Evolutionary conservation across 2,113 vertebrate species (phyloP).

Genomic region (Oryzias woworae): DNA sequence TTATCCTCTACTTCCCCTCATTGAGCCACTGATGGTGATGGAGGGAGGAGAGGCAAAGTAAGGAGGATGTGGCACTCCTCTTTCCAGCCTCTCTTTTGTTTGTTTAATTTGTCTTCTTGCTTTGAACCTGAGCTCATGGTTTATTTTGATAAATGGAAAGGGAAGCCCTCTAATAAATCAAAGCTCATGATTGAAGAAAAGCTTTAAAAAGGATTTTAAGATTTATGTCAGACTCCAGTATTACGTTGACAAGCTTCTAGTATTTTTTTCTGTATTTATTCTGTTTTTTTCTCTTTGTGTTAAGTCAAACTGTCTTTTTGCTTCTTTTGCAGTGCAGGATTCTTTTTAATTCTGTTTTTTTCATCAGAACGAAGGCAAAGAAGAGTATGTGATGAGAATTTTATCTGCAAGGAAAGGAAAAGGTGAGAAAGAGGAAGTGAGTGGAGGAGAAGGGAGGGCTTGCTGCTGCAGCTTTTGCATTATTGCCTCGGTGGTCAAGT

Average conservation of each 20-base stretch:
- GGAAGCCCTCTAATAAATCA: slow-evolving; percentile 73
- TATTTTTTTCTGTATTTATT: slow-evolving; percentile 47
- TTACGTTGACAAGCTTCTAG: slow-evolving; percentile 62
- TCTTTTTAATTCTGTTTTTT: slow-evolving; percentile 4
- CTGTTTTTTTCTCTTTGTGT: slow-evolving; percentile 1
- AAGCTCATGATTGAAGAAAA: slow-evolving; percentile 70
- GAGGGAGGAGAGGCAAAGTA: slow-evolving; percentile 20
- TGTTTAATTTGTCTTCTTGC: slow-evolving; percentile 55
- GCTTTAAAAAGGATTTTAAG: slow-evolving; percentile 78
- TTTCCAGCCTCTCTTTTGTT: slow-evolving; percentile 36
- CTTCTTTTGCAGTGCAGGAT: slow-evolving; percentile 29
- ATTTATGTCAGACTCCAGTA: slow-evolving; percentile 71
- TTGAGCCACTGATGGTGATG: slow-evolving; percentile 29
- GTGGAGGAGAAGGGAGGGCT: slow-evolving; percentile 12
- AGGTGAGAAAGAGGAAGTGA: slow-evolving; percentile 1
- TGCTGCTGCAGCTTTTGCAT: slow-evolving; percentile 50
- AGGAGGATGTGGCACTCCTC: slow-evolving; percentile 7
- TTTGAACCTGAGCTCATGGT: slow-evolving; percentile 42
- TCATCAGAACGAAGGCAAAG: slow-evolving; percentile 44
- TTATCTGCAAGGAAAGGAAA: slow-evolving; percentile 1
- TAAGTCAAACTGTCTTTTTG: slow-evolving; percentile 47
- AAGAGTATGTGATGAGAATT: slow-evolving; percentile 24
- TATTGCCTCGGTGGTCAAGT: slow-evolving; percentile 60
- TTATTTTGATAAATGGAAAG: slow-evolving; percentile 75
- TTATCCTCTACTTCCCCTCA: slow-evolving; percentile 36